phyloP scores from a whole-genome alignment of 2,797 vertebrate genomes.

The Siniperca undulata region DNA sequence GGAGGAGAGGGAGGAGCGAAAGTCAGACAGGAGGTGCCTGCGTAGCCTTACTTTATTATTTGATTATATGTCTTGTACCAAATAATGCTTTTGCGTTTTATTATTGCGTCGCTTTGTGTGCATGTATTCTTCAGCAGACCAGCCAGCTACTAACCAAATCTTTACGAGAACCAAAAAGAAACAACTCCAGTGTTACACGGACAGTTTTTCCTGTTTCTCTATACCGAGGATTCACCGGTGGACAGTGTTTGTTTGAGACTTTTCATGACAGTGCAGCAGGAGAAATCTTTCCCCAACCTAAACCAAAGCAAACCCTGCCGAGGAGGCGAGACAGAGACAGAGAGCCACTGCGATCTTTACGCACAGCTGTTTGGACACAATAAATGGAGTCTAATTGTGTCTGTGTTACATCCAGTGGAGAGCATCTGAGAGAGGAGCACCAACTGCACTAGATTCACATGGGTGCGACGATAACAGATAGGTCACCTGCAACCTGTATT shows the following conservation, averaged over 20 bases:
- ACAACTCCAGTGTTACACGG: slow-evolving; percentile 53
- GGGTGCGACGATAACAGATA: slow-evolving; percentile 36
- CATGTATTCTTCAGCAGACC: slow-evolving; percentile 56
- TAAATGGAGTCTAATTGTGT: slow-evolving; percentile 59
- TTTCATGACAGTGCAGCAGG: slow-evolving; percentile 60
- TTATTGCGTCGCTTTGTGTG: slow-evolving; percentile 59
- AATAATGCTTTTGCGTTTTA: slow-evolving; percentile 62
- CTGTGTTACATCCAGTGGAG: slow-evolving; percentile 22
- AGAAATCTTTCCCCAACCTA: slow-evolving; percentile 44
- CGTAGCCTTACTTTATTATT: slow-evolving; percentile 77
- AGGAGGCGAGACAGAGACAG: slow-evolving; percentile 27
- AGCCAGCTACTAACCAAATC: slow-evolving; percentile 82
- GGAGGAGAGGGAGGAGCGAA: slow-evolving; percentile 80
- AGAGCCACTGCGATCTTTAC: slow-evolving; percentile 61
- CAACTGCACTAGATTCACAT: slow-evolving; percentile 43
- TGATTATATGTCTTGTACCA: slow-evolving; percentile 67
- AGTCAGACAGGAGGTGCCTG: slow-evolving; percentile 75
- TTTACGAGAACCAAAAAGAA: slow-evolving; percentile 74
- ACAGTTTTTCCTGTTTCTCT: slow-evolving; percentile 39
- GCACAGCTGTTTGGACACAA: slow-evolving; percentile 70
- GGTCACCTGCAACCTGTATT: slow-evolving; percentile 28
- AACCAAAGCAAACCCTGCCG: slow-evolving; percentile 75
- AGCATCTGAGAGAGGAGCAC: slow-evolving; percentile 38
- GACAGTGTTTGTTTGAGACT: slow-evolving; percentile 64
- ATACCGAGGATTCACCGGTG: slow-evolving; percentile 38